Base-by-base conservation (phyloP, 2,113 vertebrate species). In the Nibea albiflora region DNA sequence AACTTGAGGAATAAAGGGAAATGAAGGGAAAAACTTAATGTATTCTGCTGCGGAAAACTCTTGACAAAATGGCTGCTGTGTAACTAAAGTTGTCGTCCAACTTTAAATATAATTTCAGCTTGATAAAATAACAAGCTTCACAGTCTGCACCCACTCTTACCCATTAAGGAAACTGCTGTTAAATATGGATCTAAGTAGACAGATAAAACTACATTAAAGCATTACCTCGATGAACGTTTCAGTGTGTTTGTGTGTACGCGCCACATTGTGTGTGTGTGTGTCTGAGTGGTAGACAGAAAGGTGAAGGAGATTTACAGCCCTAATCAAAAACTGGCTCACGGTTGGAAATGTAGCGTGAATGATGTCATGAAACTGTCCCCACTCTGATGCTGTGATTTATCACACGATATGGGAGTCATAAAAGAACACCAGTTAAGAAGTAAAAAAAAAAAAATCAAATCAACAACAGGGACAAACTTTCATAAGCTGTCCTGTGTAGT, bases 321-420 rank as follows among this genome's bases (percentile, higher is more conserved):
- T 91, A 96, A 96, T 96, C 94, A 96, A 92, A 95, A 91, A 71
- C 87, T 83, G 89, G 76, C 90, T 67, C 76, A 53, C 58, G 31
- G 89, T 84, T 94, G 93, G 91, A 95, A 96, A 96, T 95, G 94
- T 93, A 94, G 91, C 94, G 83, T 94, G 92, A 94, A 92, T 92
- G 87, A 93, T 93, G 90, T 94, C 92, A 93, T 95, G 80, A 94
- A 94, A 89, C 88, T 93, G 90, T 95, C 92, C 85, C 88, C 52
- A 79, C 78, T 84, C 76, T 74, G 92, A 94, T 81, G 91, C 81
- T 70, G 83, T 93, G 92, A 95, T 95, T 93, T 92, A 95, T 93
- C 85, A 84, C 89, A 83, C 71, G 20, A 89, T 67, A 67, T 77
- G 75, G 63, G 78, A 86, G 80, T 88, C 86, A 85, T 88, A 91